Conservation (phyloP, 92 coral and sea anemone genomes). For the Meandrina meandrites region DNA sequence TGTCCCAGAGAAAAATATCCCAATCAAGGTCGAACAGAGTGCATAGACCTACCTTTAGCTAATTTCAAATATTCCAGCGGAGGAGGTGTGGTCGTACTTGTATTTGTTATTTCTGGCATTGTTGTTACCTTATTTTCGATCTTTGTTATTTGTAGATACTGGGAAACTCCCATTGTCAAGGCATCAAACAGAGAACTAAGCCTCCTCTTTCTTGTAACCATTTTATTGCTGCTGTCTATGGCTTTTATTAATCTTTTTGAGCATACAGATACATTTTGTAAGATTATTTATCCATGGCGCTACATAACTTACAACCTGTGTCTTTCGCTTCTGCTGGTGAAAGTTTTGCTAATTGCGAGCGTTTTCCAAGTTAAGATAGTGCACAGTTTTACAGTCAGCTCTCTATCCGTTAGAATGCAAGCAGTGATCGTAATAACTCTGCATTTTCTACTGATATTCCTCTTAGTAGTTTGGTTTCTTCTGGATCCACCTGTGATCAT, state of each 20-base stretch:
- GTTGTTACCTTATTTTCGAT: neutral
- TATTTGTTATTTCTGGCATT: conserved; percentile 1
- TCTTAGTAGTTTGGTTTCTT: conserved; percentile 39
- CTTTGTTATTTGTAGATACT: neutral
- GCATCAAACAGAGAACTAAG: conserved; percentile 27
- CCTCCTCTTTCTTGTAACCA: neutral
- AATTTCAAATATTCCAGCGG: conserved; percentile 9
- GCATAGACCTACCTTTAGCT: conserved; percentile 13
- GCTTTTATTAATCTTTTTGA: neutral
- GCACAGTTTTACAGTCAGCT: too few relatives aligned
- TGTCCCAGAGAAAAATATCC: conserved; percentile 15
- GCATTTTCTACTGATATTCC: neutral
- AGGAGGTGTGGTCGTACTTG: neutral
- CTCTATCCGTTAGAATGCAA: neutral
- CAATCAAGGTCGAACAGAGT: conserved; percentile 15
- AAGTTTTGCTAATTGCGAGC: conserved; percentile 28
- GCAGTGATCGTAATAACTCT: neutral
- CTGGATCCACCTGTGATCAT: conserved; percentile 47
- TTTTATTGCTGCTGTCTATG: neutral
- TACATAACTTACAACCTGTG: conserved; percentile 29
- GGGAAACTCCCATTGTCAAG: conserved; percentile 28
- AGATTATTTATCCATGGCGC: conserved; percentile 8
- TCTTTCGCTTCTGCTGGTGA: conserved; percentile 26
- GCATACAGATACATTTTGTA: conserved; percentile 17
- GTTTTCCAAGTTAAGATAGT: neutral